These are phyloP conservation scores for Melanotaenia duboulayi DNA, from an alignment of 2,113 vertebrate genomes.

Conservation along the genomic window DNA sequence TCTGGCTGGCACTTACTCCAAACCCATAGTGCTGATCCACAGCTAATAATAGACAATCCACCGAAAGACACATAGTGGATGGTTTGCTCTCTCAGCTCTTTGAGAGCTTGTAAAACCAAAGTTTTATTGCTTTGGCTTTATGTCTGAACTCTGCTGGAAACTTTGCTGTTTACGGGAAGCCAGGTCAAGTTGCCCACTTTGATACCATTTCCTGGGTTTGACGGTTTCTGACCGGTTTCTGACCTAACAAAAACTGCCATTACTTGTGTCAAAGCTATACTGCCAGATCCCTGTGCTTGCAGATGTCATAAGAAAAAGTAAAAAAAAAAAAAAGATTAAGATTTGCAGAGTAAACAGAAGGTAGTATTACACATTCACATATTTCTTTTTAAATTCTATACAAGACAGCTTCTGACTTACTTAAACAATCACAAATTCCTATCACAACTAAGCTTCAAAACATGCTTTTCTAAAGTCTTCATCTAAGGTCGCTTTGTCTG, in stretches of 20 bases:
- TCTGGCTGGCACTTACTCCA: constrained; percentile 48
- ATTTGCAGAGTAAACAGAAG: constrained; percentile 1
- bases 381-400: constrained; percentile 11
- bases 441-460: constrained; percentile 14
- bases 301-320: constrained; percentile 9
- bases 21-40: constrained; percentile 63
- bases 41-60: constrained; percentile 61
- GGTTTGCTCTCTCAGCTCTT: constrained; percentile 45
- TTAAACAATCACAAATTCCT: constrained; percentile 27
- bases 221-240: constrained; percentile 21
- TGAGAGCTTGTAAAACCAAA: constrained; percentile 46
- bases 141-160: constrained; percentile 31
- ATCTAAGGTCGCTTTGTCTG: constrained; percentile 3
- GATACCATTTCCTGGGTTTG: constrained; percentile 5
- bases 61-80: constrained; percentile 33
- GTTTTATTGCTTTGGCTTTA: constrained; percentile 26
- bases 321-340: background rate
- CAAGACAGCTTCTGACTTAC: background rate
- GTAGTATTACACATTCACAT: background rate
- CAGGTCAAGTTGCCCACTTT: constrained; percentile 17
- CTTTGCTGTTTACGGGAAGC: constrained; percentile 3
- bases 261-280: constrained; percentile 12
- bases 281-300: constrained; percentile 1
- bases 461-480: constrained; percentile 24
- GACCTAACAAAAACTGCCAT: constrained; percentile 19